Evolutionary conservation across 2,113 vertebrate species (phyloP).

Genomic region (Chauna torquata): DNA sequence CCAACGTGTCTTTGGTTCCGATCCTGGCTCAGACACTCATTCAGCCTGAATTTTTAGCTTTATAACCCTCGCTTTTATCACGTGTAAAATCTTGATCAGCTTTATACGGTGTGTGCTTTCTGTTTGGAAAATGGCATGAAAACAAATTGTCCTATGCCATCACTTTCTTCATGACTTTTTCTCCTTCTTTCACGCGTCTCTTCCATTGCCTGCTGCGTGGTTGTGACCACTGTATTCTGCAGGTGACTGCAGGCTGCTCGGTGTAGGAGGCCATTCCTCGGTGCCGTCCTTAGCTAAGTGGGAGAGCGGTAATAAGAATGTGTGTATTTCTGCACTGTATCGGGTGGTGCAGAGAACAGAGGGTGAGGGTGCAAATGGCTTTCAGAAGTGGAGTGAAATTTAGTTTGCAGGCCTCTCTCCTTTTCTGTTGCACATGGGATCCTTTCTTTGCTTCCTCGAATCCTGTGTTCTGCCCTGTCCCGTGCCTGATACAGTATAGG

Average conservation of each 20-base stretch:
- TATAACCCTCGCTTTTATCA: accelerated
- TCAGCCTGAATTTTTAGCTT: not conserved
- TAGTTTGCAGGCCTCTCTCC: accelerated
- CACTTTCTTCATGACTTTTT: accelerated
- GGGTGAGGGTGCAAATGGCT: accelerated
- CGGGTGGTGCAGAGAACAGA: not conserved
- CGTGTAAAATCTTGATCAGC: accelerated
- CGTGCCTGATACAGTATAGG: accelerated
- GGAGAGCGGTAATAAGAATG: not conserved
- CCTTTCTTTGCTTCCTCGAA: not conserved
- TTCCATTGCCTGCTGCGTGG: accelerated
- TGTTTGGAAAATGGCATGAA: accelerated
- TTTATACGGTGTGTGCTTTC: accelerated
- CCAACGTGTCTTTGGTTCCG: accelerated
- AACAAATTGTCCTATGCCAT: accelerated
- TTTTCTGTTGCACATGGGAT: accelerated
- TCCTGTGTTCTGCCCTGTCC: too few species aligned
- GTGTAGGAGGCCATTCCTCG: accelerated
- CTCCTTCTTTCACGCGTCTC: accelerated
- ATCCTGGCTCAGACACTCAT: not conserved
- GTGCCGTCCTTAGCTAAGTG: accelerated
- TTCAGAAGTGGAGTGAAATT: accelerated
- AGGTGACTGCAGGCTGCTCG: not conserved
- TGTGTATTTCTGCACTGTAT: accelerated
- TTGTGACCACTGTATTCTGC: accelerated